Conservation (phyloP, 2,888 invertebrate species). For the Ferdinandea cuprea region DNA sequence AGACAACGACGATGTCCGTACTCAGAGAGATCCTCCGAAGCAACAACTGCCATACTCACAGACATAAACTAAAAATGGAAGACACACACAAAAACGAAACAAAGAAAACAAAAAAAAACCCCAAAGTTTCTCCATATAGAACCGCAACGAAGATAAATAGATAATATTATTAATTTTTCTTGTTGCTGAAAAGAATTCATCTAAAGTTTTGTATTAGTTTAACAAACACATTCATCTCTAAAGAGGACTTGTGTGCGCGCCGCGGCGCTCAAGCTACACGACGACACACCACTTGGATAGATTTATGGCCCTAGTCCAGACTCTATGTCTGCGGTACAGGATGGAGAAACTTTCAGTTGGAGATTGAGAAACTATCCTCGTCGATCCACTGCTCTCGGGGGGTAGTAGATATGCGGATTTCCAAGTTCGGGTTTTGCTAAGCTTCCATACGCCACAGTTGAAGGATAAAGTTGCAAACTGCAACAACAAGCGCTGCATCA, state of each 20-base stretch:
- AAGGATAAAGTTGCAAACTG: slow-evolving; percentile 71
- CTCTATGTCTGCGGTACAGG: slow-evolving; percentile 76
- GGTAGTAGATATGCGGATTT: slow-evolving; percentile 51
- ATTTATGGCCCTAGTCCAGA: slow-evolving; percentile 76
- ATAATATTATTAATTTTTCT: slow-evolving; percentile 77
- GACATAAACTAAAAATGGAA: slow-evolving; percentile 32
- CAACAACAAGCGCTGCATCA: slow-evolving; percentile 66
- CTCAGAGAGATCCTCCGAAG: slow-evolving; percentile 26
- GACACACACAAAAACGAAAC: slow-evolving; percentile 22
- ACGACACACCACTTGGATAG: slow-evolving; percentile 75
- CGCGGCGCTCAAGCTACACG: slow-evolving; percentile 26
- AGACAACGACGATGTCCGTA: slow-evolving; percentile 1
- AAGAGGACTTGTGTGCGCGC: slow-evolving; percentile 41
- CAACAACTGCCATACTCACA: slow-evolving; percentile 55
- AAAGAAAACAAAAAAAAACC: slow-evolving; percentile 38
- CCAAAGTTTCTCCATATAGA: slow-evolving; percentile 68
- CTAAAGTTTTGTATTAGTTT: slow-evolving; percentile 77
- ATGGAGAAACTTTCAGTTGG: slow-evolving; percentile 73
- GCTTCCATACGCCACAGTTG: slow-evolving; percentile 51
- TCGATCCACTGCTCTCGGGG: slow-evolving; percentile 57
- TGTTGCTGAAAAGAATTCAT: slow-evolving; percentile 77
- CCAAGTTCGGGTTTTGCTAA: slow-evolving; percentile 64
- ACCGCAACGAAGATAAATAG: slow-evolving; percentile 77
- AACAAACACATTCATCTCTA: slow-evolving; percentile 77
- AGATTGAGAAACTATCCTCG: slow-evolving; percentile 75